Percentiles rank a stretch among this genome's conserved stretches.
Conservation (phyloP, 2,888 invertebrate species). For the Eilema sororculum region DNA sequence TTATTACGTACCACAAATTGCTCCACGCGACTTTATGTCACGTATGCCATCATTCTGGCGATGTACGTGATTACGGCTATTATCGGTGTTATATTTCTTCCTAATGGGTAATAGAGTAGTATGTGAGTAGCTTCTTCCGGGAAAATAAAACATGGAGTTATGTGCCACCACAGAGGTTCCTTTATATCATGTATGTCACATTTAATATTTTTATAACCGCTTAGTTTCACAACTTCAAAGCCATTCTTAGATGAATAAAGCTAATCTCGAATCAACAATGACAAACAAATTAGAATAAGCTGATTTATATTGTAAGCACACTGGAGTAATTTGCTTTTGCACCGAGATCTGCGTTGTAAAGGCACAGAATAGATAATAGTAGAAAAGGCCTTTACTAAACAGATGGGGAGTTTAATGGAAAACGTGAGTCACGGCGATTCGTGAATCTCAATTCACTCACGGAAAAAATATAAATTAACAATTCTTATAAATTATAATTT, state of each 20-base stretch:
- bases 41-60: conserved; percentile 40
- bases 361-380: no score
- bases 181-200: conserved; percentile 31
- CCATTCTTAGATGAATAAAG: conserved; percentile 50
- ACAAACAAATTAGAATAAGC: conserved; percentile 60
- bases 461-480: no score
- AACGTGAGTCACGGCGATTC: conserved; percentile 56
- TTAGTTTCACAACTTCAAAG: conserved; percentile 42
- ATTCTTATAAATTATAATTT: conserved; percentile 50
- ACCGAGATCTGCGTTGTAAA: conserved; percentile 52
- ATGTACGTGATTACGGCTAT: conserved; percentile 53
- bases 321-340: conserved; percentile 55
- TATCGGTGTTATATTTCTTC: conserved; percentile 58
- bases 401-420: conserved; percentile 59
- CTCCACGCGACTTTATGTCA: conserved; percentile 25
- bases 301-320: conserved; percentile 59
- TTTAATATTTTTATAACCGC: conserved; percentile 45
- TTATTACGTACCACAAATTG: conserved; percentile 23
- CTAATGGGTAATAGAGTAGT: conserved; percentile 56
- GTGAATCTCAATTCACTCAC: conserved; percentile 46
- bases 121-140: conserved; percentile 43
- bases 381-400: conserved; percentile 66
- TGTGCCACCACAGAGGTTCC: background rate
- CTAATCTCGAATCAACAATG: conserved; percentile 54
- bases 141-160: conserved; percentile 45